A percentile compares a stretch with the other conserved stretches of the same genome.
Evolutionary conservation across 2,113 vertebrate genomes (phyloP).

Genomic region (Polyodon spathula): DNA sequence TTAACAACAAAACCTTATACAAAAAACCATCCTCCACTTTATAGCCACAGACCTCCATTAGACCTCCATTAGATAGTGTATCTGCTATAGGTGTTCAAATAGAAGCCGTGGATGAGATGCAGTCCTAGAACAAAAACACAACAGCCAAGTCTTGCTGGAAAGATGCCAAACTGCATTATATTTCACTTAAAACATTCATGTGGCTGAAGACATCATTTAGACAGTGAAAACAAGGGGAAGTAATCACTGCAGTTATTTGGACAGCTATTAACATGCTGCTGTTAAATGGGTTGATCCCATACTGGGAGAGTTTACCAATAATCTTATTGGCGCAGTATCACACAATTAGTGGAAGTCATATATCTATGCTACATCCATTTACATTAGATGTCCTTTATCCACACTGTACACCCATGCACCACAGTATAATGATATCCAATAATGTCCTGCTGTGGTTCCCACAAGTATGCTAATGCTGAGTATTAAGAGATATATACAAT

Average conservation of each 20-base stretch:
- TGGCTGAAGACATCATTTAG: background rate
- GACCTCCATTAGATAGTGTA: too few species aligned
- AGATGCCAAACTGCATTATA: background rate
- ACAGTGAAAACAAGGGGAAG: background rate
- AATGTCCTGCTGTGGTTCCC: too few species aligned
- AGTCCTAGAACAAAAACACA: background rate
- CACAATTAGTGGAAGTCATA: background rate
- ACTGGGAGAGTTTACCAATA: conserved; percentile 3
- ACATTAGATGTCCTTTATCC: background rate
- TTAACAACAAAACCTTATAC: too few species aligned
- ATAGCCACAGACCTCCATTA: too few species aligned
- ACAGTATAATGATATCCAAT: too few species aligned
- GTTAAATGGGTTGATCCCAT: background rate
- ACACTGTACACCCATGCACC: too few species aligned
- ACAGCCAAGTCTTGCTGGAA: background rate
- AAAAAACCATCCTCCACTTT: too few species aligned
- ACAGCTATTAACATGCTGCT: conserved; percentile 5
- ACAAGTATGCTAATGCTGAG: too few species aligned
- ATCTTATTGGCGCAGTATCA: conserved; percentile 1
- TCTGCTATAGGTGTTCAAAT: background rate
- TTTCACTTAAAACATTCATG: conserved; percentile 1
- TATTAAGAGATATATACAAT: too few species aligned
- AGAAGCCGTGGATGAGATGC: background rate
- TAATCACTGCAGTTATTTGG: background rate
- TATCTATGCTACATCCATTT: background rate